Conservation (phyloP, 2,888 invertebrate species). For the Dryococelus australis region DNA sequence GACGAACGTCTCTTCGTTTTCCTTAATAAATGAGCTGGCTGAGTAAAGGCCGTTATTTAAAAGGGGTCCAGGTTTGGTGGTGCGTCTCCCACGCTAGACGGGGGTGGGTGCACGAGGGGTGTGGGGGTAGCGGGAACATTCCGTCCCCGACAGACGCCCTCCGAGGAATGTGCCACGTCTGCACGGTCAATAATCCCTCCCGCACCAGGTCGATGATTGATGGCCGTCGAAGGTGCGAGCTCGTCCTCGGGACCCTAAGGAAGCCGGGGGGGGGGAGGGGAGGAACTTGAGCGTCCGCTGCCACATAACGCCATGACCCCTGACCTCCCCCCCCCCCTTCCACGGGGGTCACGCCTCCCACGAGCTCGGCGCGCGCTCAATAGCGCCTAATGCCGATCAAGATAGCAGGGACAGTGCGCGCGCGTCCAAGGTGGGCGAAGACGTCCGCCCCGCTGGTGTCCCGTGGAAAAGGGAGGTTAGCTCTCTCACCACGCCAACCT, state of each 20-base stretch:
- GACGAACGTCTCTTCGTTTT: too few species aligned
- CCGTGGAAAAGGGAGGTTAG: too few species aligned
- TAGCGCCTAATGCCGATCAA: slow-evolving; percentile 3
- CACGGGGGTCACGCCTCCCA: not conserved
- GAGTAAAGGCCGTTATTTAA: too few species aligned
- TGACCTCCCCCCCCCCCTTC: not conserved
- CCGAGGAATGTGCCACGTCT: not conserved
- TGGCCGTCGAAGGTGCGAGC: not conserved
- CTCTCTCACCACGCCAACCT: too few species aligned
- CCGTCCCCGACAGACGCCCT: too few species aligned
- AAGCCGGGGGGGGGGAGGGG: too few species aligned
- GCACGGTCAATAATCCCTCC: not conserved
- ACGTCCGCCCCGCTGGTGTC: too few species aligned
- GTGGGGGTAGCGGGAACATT: not conserved
- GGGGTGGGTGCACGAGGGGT: too few species aligned
- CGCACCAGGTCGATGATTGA: not conserved
- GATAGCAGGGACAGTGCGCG: not conserved
- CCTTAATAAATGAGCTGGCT: too few species aligned
- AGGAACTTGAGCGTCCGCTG: too few species aligned
- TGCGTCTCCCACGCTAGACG: not conserved
- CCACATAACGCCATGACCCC: not conserved
- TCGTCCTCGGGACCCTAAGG: not conserved
- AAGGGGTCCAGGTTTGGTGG: not conserved
- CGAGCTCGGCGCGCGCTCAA: not conserved
- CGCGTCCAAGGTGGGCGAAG: not conserved